Evolutionary conservation across 2,113 vertebrate genomes (phyloP).

Genomic region (Cephalopholis sonnerati): DNA sequence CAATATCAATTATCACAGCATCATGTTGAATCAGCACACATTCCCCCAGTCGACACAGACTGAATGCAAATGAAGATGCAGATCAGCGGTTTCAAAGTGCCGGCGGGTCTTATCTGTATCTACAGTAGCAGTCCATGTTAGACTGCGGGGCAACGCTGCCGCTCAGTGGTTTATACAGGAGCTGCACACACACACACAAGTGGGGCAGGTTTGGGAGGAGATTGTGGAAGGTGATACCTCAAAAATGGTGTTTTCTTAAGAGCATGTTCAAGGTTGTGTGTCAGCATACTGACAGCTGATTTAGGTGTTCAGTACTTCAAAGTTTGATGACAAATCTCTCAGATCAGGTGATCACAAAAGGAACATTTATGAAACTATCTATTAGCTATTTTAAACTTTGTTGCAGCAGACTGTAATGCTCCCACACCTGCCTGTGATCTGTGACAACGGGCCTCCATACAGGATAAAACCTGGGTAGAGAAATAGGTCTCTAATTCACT

Average conservation of each 20-base stretch:
- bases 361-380: not conserved
- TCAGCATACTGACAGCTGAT: not conserved
- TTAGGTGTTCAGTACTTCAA: not conserved
- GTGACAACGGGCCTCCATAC: slow-evolving; percentile 18
- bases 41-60: slow-evolving; percentile 26
- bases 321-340: not conserved
- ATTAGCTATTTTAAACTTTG: slow-evolving; percentile 25
- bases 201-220: not conserved
- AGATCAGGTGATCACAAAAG: not conserved
- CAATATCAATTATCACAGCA: slow-evolving; percentile 60
- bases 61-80: slow-evolving; percentile 76
- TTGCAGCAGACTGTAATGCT: slow-evolving; percentile 6
- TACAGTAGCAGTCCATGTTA: not conserved
- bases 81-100: slow-evolving; percentile 66
- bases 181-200: slow-evolving; percentile 9
- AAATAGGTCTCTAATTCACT: not conserved
- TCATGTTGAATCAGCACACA: slow-evolving; percentile 69
- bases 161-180: slow-evolving; percentile 44
- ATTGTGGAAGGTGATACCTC: slow-evolving; percentile 10
- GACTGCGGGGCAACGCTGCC: slow-evolving; percentile 56
- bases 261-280: not conserved
- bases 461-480: not conserved
- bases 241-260: not conserved
- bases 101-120: slow-evolving; percentile 28
- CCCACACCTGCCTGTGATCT: slow-evolving; percentile 1